Conservation (phyloP, 2,888 invertebrate species). For the Erebia ligea region DNA sequence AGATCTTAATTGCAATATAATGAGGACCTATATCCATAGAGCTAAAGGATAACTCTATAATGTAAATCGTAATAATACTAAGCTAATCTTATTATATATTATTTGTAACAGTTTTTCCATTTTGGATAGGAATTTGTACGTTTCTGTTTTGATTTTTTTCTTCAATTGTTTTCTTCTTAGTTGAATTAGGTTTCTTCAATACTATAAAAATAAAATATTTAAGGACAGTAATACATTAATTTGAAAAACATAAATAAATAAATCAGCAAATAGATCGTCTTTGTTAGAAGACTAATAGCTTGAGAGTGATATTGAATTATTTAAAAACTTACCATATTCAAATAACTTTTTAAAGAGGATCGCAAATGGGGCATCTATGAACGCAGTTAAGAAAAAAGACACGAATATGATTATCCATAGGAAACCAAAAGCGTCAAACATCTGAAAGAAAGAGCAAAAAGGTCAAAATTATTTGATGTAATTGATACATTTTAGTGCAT, state of each 20-base stretch:
- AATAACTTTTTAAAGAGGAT: constrained; percentile 58
- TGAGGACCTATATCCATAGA: not conserved
- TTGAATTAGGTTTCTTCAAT: not conserved
- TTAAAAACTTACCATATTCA: constrained; percentile 47
- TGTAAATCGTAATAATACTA: not conserved
- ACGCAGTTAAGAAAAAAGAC: constrained; percentile 54
- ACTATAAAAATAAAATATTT: not conserved
- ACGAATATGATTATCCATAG: constrained; percentile 53
- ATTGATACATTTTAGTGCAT: not conserved
- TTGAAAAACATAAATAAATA: not conserved
- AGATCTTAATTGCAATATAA: not conserved
- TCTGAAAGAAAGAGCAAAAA: constrained; percentile 49
- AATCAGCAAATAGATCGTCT: not conserved
- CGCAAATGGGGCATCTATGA: constrained; percentile 63
- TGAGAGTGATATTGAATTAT: not conserved
- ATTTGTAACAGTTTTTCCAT: not conserved
- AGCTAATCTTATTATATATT: not conserved
- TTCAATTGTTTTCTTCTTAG: not conserved
- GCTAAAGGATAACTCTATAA: too few relatives aligned
- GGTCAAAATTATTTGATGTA: not conserved
- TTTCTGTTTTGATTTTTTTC: not conserved
- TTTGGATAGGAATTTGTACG: not conserved
- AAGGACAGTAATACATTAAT: not conserved
- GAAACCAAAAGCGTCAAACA: constrained; percentile 54
- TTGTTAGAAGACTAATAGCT: not conserved